Conservation (phyloP, 2,888 invertebrate species). For the Clivina fossor region DNA sequence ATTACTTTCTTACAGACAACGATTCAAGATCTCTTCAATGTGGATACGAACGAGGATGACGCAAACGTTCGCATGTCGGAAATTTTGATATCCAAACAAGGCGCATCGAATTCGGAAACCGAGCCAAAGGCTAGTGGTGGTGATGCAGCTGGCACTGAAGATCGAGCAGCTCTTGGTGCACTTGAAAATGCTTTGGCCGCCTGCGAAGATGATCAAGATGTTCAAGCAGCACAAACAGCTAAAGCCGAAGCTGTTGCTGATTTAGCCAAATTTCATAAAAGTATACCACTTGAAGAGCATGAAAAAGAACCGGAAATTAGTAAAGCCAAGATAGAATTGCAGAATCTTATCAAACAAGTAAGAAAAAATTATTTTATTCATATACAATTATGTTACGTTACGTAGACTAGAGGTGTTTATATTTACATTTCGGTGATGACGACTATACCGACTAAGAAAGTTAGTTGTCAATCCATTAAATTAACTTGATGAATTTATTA, state of each 20-base stretch:
- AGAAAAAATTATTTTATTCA: too few relatives aligned
- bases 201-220: constrained; percentile 94
- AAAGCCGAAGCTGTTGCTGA: constrained; percentile 88
- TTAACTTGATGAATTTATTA: too few relatives aligned
- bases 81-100: constrained; percentile 58
- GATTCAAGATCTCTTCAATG: constrained; percentile 88
- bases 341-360: constrained; percentile 72
- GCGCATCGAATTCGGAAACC: constrained; percentile 44
- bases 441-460: too few relatives aligned
- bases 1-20: constrained; percentile 64
- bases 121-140: constrained; percentile 39
- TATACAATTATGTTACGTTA: too few relatives aligned
- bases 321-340: constrained; percentile 72
- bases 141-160: constrained; percentile 50
- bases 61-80: constrained; percentile 62
- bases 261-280: constrained; percentile 94
- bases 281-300: constrained; percentile 80
- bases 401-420: too few relatives aligned
- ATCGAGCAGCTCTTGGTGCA: constrained; percentile 64
- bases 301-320: constrained; percentile 62
- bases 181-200: constrained; percentile 84
- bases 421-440: too few relatives aligned
- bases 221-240: constrained; percentile 84
- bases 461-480: too few relatives aligned
- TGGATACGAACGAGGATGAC: constrained; percentile 66